These are phyloP conservation scores for Rotaria macrura DNA, from an alignment of 2,888 invertebrate species.

Conservation along the genomic window DNA sequence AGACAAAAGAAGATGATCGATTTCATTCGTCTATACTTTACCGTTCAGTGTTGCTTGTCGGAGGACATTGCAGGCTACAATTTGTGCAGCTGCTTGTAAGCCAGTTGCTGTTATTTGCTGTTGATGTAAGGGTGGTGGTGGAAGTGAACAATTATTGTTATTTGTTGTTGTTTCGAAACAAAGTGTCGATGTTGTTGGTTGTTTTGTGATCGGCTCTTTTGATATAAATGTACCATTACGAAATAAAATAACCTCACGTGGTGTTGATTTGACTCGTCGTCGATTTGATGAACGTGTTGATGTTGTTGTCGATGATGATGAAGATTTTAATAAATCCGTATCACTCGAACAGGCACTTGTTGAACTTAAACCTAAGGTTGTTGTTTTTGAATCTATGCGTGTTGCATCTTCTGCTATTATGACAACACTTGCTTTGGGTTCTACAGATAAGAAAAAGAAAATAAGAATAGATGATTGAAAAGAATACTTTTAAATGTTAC, in stretches of 20 bases:
- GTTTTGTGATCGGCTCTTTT: background rate
- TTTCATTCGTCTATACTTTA: background rate
- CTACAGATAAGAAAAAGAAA: background rate
- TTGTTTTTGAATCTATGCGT: background rate
- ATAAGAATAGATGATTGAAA: background rate
- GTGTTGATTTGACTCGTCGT: background rate
- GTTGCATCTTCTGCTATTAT: slow-evolving; percentile 20
- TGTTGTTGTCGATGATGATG: background rate
- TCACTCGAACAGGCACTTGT: background rate
- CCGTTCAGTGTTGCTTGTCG: background rate
- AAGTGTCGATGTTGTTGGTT: background rate
- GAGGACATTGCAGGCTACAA: slow-evolving; percentile 5
- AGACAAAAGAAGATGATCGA: too few species aligned
- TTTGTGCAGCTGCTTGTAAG: slow-evolving; percentile 12
- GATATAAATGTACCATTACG: slow-evolving; percentile 12
- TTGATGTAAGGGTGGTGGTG: background rate
- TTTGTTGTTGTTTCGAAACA: background rate
- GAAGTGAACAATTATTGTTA: background rate
- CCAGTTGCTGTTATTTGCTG: background rate
- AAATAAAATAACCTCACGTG: slow-evolving; percentile 15
- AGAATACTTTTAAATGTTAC: background rate
- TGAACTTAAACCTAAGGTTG: background rate
- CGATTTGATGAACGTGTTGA: background rate
- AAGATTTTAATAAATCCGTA: background rate
- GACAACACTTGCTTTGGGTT: slow-evolving; percentile 16